These are phyloP conservation scores for Dolichoris vasculosae DNA, from an alignment of 1,140 invertebrate genomes.

Conservation along the genomic window DNA sequence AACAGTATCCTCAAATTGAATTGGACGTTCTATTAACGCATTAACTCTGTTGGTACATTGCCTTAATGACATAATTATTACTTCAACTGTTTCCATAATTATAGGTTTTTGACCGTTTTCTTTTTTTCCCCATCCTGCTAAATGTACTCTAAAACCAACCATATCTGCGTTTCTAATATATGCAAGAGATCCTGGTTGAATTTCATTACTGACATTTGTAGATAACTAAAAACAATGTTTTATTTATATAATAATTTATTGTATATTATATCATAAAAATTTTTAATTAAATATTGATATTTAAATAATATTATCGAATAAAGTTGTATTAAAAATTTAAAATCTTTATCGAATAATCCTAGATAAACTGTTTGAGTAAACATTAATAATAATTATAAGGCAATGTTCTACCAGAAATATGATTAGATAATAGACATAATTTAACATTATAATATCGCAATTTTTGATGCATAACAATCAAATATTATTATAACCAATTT, in stretches of 20 bases:
- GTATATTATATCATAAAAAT: background rate
- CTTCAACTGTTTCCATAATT: background rate
- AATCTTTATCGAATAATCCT: too few species aligned
- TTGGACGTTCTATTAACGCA: background rate
- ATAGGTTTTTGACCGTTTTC: background rate
- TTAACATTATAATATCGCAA: too few species aligned
- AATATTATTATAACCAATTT: too few species aligned
- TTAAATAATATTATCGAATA: too few species aligned
- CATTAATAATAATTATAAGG: too few species aligned
- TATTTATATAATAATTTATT: background rate
- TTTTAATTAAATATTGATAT: background rate
- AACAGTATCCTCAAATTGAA: background rate
- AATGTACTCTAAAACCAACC: background rate
- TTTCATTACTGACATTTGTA: background rate
- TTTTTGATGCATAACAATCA: too few species aligned
- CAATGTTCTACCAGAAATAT: too few species aligned
- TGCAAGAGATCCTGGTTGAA: background rate
- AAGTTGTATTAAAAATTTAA: too few species aligned
- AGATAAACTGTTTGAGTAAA: too few species aligned
- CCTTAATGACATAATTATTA: background rate
- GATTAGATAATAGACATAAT: too few species aligned
- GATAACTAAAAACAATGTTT: background rate
- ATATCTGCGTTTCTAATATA: background rate
- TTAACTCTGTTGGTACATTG: background rate
- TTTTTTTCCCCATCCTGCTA: conserved; percentile 1